Evolutionary conservation across 1,140 invertebrate genomes (phyloP).

Genomic region (Holotrichia oblita): DNA sequence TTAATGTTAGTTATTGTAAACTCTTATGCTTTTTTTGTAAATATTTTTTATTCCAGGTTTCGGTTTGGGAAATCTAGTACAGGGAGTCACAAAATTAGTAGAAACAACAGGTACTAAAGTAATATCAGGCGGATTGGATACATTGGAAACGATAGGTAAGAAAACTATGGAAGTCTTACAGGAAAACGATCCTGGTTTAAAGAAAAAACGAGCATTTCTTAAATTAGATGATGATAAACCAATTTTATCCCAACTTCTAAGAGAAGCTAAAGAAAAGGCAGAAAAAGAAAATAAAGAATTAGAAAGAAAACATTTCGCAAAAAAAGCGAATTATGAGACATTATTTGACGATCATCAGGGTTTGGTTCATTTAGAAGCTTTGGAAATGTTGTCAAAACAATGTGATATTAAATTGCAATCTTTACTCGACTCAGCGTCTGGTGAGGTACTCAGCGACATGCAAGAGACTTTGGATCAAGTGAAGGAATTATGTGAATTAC

Average conservation of each 20-base stretch:
- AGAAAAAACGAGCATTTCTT: slow-evolving; percentile 82
- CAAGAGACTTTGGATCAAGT: slow-evolving; percentile 82
- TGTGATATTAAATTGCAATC: slow-evolving; percentile 79
- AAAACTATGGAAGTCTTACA: slow-evolving; percentile 93
- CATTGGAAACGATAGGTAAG: slow-evolving; percentile 90
- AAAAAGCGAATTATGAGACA: slow-evolving; percentile 79
- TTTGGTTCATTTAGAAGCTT: slow-evolving; percentile 86
- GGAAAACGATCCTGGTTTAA: slow-evolving; percentile 87
- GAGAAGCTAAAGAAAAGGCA: slow-evolving; percentile 85
- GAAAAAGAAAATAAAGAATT: slow-evolving; percentile 73
- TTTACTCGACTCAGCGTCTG: slow-evolving; percentile 64
- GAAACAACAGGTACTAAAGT: slow-evolving; percentile 82
- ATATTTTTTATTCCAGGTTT: slow-evolving; percentile 60
- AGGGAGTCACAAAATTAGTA: slow-evolving; percentile 75
- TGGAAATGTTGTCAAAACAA: slow-evolving; percentile 89
- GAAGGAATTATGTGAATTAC: slow-evolving; percentile 79
- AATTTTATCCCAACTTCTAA: slow-evolving; percentile 74
- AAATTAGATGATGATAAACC: slow-evolving; percentile 69
- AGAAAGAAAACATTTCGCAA: slow-evolving; percentile 68
- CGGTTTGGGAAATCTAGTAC: slow-evolving; percentile 71
- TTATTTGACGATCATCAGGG: slow-evolving; percentile 91
- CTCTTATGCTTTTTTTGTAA: too few species aligned
- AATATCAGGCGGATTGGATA: slow-evolving; percentile 84
- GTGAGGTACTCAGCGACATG: slow-evolving; percentile 70
- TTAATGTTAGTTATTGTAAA: too few species aligned